Percentiles rank a stretch among this genome's conserved stretches.
Conservation (phyloP, 2,888 invertebrate species). For the Zaprionus bogoriensis region DNA sequence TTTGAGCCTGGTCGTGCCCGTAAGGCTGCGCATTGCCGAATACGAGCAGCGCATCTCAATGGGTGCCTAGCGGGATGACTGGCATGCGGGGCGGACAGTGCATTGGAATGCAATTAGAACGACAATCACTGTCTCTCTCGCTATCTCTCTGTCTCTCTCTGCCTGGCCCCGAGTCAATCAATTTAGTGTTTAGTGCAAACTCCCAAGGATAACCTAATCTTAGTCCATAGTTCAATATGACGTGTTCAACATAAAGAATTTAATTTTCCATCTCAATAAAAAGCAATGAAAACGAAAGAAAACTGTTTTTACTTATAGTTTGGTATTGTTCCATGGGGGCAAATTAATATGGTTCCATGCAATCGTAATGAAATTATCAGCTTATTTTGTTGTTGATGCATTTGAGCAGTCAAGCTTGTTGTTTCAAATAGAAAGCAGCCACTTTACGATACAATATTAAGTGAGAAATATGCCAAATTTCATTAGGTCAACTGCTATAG, state of each 20-base stretch:
- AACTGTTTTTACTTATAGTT: not conserved
- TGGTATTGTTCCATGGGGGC: too few relatives aligned
- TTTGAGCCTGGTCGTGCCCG: slow-evolving; percentile 78
- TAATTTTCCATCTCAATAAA: slow-evolving; percentile 1
- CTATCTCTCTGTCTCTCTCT: too few relatives aligned
- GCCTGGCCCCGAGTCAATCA: not conserved
- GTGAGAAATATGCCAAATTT: too few relatives aligned
- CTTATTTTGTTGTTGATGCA: too few relatives aligned
- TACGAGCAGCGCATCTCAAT: slow-evolving; percentile 75
- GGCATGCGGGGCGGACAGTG: too few relatives aligned
- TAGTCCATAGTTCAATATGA: slow-evolving; percentile 3
- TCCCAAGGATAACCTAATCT: slow-evolving; percentile 49
- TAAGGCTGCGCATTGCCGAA: slow-evolving; percentile 78
- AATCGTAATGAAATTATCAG: too few relatives aligned
- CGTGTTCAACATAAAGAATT: slow-evolving; percentile 19
- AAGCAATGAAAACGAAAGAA: not conserved
- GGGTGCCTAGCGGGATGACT: slow-evolving; percentile 21
- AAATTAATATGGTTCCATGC: too few relatives aligned
- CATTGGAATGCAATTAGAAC: slow-evolving; percentile 18
- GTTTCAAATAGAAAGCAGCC: too few relatives aligned
- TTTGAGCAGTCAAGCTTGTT: too few relatives aligned
- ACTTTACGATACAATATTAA: too few relatives aligned
- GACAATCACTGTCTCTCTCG: too few relatives aligned
- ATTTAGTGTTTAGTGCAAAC: slow-evolving; percentile 39
- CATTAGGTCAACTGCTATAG: too few relatives aligned